Conservation (phyloP, 1,140 invertebrate species). For the Brachionus manjavacas region DNA sequence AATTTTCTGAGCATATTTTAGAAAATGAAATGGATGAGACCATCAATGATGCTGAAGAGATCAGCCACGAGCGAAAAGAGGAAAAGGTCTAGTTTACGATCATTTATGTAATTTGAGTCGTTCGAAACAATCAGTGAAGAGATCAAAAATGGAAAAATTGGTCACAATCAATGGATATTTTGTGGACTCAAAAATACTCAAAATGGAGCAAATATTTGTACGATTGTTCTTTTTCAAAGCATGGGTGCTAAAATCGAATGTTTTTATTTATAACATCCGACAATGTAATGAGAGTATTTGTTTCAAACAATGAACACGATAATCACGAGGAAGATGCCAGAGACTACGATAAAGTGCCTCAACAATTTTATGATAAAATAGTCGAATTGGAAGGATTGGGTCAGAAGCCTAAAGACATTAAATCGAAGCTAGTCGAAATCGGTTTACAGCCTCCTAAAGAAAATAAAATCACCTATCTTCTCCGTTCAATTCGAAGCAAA, state of each 20-base stretch:
- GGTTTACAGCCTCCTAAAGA: neutral
- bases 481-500: neutral
- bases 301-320: neutral
- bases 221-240: neutral
- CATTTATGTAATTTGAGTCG: neutral
- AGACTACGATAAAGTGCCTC: neutral
- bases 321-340: neutral
- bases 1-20: no score
- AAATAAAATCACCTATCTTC: neutral
- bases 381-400: neutral
- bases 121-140: neutral
- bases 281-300: neutral
- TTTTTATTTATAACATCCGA: neutral
- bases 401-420: neutral
- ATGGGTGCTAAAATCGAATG: neutral
- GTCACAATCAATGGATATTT: neutral
- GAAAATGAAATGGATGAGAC: neutral
- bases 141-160: neutral
- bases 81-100: neutral
- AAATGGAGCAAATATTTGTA: neutral
- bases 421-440: neutral
- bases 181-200: neutral
- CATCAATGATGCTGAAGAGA: slow-evolving; percentile 44
- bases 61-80: neutral
- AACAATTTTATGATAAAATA: neutral